Evolutionary conservation across 2,113 vertebrate species (phyloP), one percentile per base, ranked within the genome.

Genomic region (Eonycteris spelaea): DNA sequence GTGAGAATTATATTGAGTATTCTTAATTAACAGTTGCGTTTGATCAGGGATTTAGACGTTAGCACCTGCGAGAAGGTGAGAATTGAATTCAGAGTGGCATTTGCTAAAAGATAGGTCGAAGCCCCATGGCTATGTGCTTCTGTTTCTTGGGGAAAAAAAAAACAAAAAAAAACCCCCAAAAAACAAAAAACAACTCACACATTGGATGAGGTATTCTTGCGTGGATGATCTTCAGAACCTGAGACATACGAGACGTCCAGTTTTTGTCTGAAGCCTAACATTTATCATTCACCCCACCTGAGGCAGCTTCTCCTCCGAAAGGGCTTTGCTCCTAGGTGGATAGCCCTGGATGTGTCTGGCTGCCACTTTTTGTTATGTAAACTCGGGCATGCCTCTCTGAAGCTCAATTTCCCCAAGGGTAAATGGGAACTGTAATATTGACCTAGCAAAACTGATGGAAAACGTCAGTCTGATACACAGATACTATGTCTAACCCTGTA

Each of bases 1-100:
- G 97, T 0, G 96, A 97, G 96, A 97, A 97, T 98, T 96, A 90
- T 87, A 90, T 40, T 84, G 89, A 80, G 70, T 63, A 35, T 90
- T 95, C 90, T 88, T 95, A 79, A 97, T 97, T 98, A 97, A 57
- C 96, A 94, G 86, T 55, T 95, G 86, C 71, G 87, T 94, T 97
- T 95, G 92, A 97, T 97, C 95, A 68, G 96, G 80, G 95, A 78
- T 92, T 95, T 87, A 57, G 51, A 95, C 75, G 86, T 95, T 95
- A 97, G 79, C 97, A 96, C 83, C 63, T 87, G 57, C 13, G 71
- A 40, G 33, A 59, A 92, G 38, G 96, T 95, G 96, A 96, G 96
- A 97, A 97, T 97, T 96, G 95, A 86, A 92, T 97, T 95, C 73
- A 51, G 73, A 75, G 71, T 8, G 63, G 82, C 53, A 16, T 43